phyloP scores from a whole-genome alignment of 2,888 invertebrate genomes.

The Suillia variegata region DNA sequence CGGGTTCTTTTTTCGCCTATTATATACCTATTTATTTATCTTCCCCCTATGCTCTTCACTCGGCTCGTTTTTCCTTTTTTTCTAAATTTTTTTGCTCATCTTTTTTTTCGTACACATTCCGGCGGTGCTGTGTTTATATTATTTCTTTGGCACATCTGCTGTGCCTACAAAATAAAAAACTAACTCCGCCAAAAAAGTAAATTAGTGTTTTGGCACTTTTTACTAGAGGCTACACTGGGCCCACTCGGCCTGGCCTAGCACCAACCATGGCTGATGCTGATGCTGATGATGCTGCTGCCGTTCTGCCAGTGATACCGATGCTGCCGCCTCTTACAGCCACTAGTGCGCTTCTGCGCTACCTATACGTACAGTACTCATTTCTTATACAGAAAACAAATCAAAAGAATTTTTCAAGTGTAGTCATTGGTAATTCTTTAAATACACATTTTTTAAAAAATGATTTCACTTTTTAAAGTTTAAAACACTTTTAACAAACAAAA shows the following conservation, averaged over 20 bases:
- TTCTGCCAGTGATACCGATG: not conserved
- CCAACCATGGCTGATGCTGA: too few relatives aligned
- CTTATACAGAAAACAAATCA: too few relatives aligned
- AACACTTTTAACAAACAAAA: too few relatives aligned
- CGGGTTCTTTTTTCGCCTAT: not conserved
- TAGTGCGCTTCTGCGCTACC: not conserved
- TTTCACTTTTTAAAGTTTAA: too few relatives aligned
- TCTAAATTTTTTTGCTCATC: too few relatives aligned
- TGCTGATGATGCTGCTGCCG: not conserved
- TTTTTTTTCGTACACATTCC: slow-evolving; percentile 6
- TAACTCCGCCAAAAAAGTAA: slow-evolving; percentile 38
- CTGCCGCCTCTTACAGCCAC: not conserved
- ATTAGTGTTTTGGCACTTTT: slow-evolving; percentile 55
- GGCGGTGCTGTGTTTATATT: slow-evolving; percentile 30
- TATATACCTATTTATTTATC: slow-evolving; percentile 9
- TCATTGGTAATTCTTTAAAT: too few relatives aligned
- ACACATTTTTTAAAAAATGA: too few relatives aligned
- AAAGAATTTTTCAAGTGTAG: too few relatives aligned
- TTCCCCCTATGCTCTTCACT: slow-evolving; percentile 5
- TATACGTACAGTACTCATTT: too few relatives aligned
- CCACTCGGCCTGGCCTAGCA: too few relatives aligned
- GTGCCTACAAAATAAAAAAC: slow-evolving; percentile 18
- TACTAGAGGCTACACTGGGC: too few relatives aligned
- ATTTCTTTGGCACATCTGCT: slow-evolving; percentile 41
- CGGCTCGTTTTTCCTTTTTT: slow-evolving; percentile 7